Evolutionary conservation across 2,888 invertebrate genomes (phyloP).

Genomic region (Eledone cirrhosa): DNA sequence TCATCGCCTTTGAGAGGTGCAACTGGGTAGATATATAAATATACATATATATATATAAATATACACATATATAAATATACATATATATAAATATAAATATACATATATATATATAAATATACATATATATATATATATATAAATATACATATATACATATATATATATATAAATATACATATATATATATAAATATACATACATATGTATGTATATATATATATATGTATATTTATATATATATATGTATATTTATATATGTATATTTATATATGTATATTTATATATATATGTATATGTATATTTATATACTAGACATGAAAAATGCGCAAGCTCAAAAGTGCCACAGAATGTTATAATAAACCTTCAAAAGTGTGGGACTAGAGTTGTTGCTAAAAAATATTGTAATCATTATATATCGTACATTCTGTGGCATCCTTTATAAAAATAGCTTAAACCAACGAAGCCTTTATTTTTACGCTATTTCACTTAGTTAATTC

Average conservation of each 20-base stretch:
- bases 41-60: neutral
- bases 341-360: too few species aligned
- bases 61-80: neutral
- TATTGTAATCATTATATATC: too few species aligned
- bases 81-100: neutral
- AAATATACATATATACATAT: neutral
- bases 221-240: neutral
- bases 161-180: neutral
- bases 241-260: neutral
- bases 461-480: too few species aligned
- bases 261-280: neutral
- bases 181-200: conserved; percentile 2
- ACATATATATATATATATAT: too few species aligned
- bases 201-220: neutral
- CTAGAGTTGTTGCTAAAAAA: too few species aligned
- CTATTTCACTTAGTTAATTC: too few species aligned
- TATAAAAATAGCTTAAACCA: too few species aligned
- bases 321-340: neutral
- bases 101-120: neutral
- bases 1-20: too few species aligned
- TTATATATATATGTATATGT: neutral
- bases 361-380: too few species aligned
- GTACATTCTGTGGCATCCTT: too few species aligned
- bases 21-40: neutral
- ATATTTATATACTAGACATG: too few species aligned